Conservation (phyloP, 2,888 invertebrate genomes). For the Ophraella communa region DNA sequence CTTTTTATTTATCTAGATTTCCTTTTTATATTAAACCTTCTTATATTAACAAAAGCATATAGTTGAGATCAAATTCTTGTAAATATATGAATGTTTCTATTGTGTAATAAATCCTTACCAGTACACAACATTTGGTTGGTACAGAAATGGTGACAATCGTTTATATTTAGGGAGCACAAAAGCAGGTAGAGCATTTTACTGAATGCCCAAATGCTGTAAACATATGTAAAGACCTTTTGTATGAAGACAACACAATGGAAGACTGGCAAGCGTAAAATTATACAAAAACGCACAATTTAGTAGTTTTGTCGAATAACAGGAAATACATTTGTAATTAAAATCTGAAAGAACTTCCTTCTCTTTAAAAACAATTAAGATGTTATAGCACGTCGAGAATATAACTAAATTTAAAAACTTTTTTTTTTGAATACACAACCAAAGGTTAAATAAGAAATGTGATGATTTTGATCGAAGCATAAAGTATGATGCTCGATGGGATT, state of each 20-base stretch:
- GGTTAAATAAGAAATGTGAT: conserved; percentile 16
- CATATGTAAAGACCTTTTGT: conserved; percentile 20
- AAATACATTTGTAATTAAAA: conserved; percentile 29
- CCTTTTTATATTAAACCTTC: too few species aligned
- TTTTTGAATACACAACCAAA: conserved; percentile 9
- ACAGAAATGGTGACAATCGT: conserved; percentile 9
- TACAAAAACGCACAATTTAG: conserved; percentile 22
- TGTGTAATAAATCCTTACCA: conserved; percentile 9
- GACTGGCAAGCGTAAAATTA: conserved; percentile 21
- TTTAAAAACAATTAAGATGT: conserved; percentile 17
- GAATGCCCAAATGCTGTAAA: conserved; percentile 19
- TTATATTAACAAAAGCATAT: neutral
- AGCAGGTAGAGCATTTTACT: conserved; percentile 8
- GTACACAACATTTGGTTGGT: conserved; percentile 12
- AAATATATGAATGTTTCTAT: conserved; percentile 1
- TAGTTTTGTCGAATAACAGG: conserved; percentile 27
- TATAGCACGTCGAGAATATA: conserved; percentile 13
- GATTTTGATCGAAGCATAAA: conserved; percentile 21
- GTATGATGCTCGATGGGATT: too few species aligned
- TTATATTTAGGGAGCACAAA: conserved; percentile 6
- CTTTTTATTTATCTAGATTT: too few species aligned
- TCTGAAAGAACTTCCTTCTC: conserved; percentile 25
- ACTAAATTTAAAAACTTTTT: conserved; percentile 18
- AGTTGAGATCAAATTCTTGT: neutral
- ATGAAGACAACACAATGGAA: conserved; percentile 13